Percentiles rank a stretch among this genome's conserved stretches.
These are phyloP conservation scores for Dromococcyx pavoninus DNA, from an alignment of 2,797 vertebrate species.

Conservation along the genomic window DNA sequence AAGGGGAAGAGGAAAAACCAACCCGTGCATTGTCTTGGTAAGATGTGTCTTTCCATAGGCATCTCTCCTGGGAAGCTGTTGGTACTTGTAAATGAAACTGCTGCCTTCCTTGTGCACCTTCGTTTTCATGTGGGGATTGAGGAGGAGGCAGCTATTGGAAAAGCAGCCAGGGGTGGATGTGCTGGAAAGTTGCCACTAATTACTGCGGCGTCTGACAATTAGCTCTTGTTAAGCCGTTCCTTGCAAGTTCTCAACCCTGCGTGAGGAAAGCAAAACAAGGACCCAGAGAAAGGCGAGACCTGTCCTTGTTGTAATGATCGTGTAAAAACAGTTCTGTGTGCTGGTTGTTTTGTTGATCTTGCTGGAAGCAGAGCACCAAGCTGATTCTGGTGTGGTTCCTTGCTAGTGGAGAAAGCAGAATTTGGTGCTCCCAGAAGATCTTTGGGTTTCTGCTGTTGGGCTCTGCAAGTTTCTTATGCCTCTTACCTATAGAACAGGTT, in stretches of 20 bases:
- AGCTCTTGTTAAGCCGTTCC: slow-evolving; percentile 20
- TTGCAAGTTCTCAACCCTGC: neutral
- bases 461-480: neutral
- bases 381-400: neutral
- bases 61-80: slow-evolving; percentile 20
- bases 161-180: slow-evolving; percentile 32
- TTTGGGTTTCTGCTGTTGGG: neutral
- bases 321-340: no score
- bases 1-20: neutral
- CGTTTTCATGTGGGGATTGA: slow-evolving; percentile 8
- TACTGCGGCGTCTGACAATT: slow-evolving; percentile 28
- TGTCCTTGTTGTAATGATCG: neutral
- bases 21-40: neutral
- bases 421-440: neutral
- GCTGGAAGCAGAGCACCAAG: neutral
- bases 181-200: slow-evolving; percentile 48
- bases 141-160: neutral
- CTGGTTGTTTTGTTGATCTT: neutral
- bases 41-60: slow-evolving; percentile 32
- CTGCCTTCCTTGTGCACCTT: slow-evolving; percentile 26
- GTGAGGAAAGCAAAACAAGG: neutral
- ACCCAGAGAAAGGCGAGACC: neutral
- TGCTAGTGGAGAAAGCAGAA: neutral
- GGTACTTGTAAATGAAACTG: slow-evolving; percentile 7
- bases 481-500: neutral